Percentiles rank a stretch among this genome's conserved stretches.
Conservation (phyloP, 2,797 vertebrate species). For the Acanthis flammea region DNA sequence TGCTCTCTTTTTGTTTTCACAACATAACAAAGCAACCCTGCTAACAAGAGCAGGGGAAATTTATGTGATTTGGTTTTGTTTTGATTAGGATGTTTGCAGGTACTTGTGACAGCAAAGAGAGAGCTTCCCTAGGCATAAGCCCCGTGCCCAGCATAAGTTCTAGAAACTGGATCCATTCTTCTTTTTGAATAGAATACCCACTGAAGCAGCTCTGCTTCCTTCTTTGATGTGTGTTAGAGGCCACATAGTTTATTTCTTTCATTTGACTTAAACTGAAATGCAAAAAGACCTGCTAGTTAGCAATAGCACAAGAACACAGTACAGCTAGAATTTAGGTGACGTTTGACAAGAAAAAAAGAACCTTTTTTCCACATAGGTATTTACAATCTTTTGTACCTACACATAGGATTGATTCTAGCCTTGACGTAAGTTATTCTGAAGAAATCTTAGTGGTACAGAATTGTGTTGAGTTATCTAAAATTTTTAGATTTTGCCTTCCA, state of each 20-base stretch:
- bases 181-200: not conserved
- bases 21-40: not conserved
- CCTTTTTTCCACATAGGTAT: not conserved
- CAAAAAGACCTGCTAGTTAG: not conserved
- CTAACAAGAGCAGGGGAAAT: not conserved
- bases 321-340: not conserved
- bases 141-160: not conserved
- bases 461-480: not conserved
- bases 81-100: not conserved
- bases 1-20: not conserved
- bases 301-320: not conserved
- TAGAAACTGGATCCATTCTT: not conserved
- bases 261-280: not conserved
- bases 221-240: not conserved
- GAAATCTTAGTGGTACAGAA: not conserved
- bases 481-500: not conserved
- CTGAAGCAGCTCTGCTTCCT: not conserved
- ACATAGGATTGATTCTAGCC: not conserved
- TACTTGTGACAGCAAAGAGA: not conserved
- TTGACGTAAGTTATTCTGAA: not conserved
- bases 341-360: not conserved
- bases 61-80: not conserved
- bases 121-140: not conserved
- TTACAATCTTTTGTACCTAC: not conserved
- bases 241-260: not conserved